A percentile compares a stretch with the other conserved stretches of the same genome.
Evolutionary conservation across 2,888 invertebrate genomes (phyloP).

Genomic region (Drosophila recens): DNA sequence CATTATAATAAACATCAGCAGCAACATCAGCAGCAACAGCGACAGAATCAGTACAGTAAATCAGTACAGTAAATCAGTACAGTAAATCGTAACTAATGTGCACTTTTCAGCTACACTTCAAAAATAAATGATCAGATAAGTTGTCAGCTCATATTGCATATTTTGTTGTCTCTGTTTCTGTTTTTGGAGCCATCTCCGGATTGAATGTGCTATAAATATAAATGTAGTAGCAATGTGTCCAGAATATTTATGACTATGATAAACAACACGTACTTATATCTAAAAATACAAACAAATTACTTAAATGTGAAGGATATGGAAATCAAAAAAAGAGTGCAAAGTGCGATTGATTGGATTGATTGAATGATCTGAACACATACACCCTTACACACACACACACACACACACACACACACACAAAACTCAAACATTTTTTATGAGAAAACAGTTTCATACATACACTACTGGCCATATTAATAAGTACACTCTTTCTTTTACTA

Average conservation of each 20-base stretch:
- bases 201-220: background rate
- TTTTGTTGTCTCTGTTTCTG: background rate
- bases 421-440: background rate
- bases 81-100: background rate
- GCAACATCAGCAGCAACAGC: background rate
- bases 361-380: background rate
- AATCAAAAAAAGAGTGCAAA: background rate
- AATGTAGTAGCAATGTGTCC: slow-evolving; percentile 10
- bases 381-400: background rate
- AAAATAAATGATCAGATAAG: background rate
- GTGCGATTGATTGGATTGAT: too few relatives aligned
- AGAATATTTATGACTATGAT: slow-evolving; percentile 10
- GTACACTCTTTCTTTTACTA: too few relatives aligned
- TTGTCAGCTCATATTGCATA: slow-evolving; percentile 2
- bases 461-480: too few relatives aligned
- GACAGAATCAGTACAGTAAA: background rate
- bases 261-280: background rate
- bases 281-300: background rate
- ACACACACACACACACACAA: background rate
- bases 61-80: background rate
- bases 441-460: background rate
- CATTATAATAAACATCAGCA: background rate
- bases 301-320: background rate
- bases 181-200: background rate
- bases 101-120: background rate